Conservation (phyloP, 2,797 vertebrate genomes). For the Manis crassicaudata region DNA sequence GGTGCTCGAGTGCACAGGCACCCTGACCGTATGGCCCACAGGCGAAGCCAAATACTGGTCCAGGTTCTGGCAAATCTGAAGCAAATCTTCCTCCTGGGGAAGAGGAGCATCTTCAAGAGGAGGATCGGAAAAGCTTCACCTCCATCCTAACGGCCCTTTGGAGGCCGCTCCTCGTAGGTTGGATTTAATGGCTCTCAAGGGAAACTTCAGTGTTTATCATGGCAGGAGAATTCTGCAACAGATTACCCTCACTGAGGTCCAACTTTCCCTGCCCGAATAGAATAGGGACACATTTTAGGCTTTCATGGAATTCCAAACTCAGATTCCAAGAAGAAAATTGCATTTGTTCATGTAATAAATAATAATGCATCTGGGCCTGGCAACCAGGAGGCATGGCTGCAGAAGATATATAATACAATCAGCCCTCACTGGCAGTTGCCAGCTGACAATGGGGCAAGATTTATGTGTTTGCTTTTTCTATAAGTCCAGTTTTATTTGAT, state of each 20-base stretch:
- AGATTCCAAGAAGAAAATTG: slow-evolving; percentile 74
- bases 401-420: slow-evolving; percentile 85
- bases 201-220: background rate
- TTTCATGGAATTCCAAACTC: background rate
- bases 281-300: background rate
- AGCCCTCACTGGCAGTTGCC: slow-evolving; percentile 81
- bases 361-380: slow-evolving; percentile 81
- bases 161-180: background rate
- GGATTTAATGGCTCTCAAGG: background rate
- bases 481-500: slow-evolving; percentile 83
- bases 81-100: background rate
- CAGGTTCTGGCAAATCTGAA: background rate
- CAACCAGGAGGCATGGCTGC: slow-evolving; percentile 78
- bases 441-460: slow-evolving; percentile 84
- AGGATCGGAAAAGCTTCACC: background rate
- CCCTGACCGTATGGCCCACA: background rate
- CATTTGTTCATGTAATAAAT: slow-evolving; percentile 82
- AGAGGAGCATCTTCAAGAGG: background rate
- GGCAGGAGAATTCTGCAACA: background rate
- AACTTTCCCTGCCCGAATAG: background rate
- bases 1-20: fast-evolving
- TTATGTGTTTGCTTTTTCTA: slow-evolving; percentile 85
- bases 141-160: background rate
- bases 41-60: background rate
- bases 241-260: background rate